Base-by-base conservation (phyloP, 1,140 invertebrate species). In the Polypedilum vanderplanki region DNA sequence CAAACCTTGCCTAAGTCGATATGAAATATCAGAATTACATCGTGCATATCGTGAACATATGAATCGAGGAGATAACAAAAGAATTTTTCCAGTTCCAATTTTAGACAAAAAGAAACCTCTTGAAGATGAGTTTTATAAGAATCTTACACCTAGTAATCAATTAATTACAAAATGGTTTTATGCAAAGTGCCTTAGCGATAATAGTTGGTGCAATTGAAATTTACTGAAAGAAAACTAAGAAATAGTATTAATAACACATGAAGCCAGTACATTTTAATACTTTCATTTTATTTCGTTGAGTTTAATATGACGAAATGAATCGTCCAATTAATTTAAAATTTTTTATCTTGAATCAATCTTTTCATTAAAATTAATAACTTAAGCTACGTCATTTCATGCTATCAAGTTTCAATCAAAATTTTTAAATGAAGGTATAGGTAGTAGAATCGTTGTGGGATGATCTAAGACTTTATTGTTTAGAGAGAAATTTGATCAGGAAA, bases 41-140 rank as follows among this genome's bases (percentile, higher is more conserved):
- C 83, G 86, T 76, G 91, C 93, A 0, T 91, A 93, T 80, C 83
- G 86, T 46, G 95, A 98, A 79, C 91, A 95, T 81, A 81, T 91
- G 1, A 90, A 92, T 80, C 87, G 87, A 79, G 89, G 90, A 75
- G 90, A 91, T 77, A 94, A 90, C 81, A 89, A 89, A 80, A 86
- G 95, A 78, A 85, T 97, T 20, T 90, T 93, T 79, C 95, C 95
- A 0, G 89, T 90, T 24, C 79, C 87, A 22, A 89, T 92, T 85
- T 91, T 93, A 86, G 85, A 73, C 18, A 7, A 33, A 10, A 46
- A 20, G 41, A 17, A 73, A 46, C 15, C 65, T 20, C 7, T 70
- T 4, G 20, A 41, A 12, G 40, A 46, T 20, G 15, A 65, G 15
- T 12, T 64, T 7, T 33, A 46, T 15, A 73, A 41, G 5, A 3